Evolutionary conservation across 2,888 invertebrate species (phyloP), one percentile per base, ranked within the genome.

Genomic region (Dascillus cervinus): DNA sequence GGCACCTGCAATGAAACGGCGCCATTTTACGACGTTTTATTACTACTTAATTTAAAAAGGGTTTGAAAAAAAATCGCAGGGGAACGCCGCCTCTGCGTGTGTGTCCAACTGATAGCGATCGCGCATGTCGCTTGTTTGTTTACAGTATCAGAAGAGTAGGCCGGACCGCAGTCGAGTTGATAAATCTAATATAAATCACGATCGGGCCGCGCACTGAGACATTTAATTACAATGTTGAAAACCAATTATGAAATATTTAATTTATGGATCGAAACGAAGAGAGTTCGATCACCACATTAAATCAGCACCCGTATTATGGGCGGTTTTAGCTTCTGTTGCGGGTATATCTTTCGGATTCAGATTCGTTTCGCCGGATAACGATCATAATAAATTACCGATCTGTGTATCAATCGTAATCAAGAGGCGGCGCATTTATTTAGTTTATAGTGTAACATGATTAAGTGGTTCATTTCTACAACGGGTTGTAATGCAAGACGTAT

Each of bases 201-300:
- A 48, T 50, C 47, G 46, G n/a, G n/a, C n/a, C n/a, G 49, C 50
- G 45, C 47, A 44, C 44, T 41, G 45, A 49, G 54, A 52, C 50
- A 49, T 60, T 62, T 60, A 60, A 61, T 61, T 61, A 60, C 60
- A 58, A 56, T 55, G 53, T 56, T 57, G 60, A 61, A 60, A 62
- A 59, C 56, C 60, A 62, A 62, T 62, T 61, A 62, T 59, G 58
- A 61, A 58, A 55, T 56, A 47, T 47, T 50, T 56, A 58, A 61
- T 62, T 62, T 62, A 61, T 60, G 51, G 46, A 41, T 41, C 43
- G 40, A 39, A 35, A 41, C 39, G 44, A 41, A 35, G 45, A 41
- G 37, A 34, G 32, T 43, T 40, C 39, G 34, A 39, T 41, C 29
- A 37, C 19, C 15, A 27, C 21, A 35, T 32, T 41, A 34, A 36